phyloP scores from a whole-genome alignment of 2,888 invertebrate species.

The Ornithoptera priamus region DNA sequence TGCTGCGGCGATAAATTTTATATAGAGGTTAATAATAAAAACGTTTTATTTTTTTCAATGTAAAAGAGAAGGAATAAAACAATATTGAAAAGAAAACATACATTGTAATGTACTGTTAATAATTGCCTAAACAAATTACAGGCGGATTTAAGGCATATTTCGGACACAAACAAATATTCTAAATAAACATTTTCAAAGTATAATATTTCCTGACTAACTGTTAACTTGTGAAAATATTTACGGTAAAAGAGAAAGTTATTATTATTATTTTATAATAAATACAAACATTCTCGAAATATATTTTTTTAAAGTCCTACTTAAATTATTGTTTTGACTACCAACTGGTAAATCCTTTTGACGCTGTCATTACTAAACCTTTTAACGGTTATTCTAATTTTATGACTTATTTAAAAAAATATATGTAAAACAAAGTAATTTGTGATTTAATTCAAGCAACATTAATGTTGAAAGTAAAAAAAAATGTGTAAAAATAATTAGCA shows the following conservation, averaged over 20 bases:
- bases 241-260: background rate
- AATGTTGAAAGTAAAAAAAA: background rate
- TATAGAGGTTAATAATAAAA: too few relatives aligned
- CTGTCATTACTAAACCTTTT: background rate
- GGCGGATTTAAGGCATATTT: conserved; percentile 14
- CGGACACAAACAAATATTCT: background rate
- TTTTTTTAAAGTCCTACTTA: background rate
- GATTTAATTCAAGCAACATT: background rate
- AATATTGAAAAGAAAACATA: conserved; percentile 1
- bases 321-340: background rate
- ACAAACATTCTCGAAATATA: background rate
- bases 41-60: background rate
- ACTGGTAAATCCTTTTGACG: too few relatives aligned
- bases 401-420: background rate
- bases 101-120: conserved; percentile 3
- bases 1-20: too few relatives aligned
- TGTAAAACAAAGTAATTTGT: background rate
- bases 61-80: background rate
- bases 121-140: conserved; percentile 17
- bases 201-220: background rate
- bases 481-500: background rate
- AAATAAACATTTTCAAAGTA: background rate
- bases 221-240: background rate
- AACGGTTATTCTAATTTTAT: background rate
- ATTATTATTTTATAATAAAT: background rate